Percentiles rank a stretch among this genome's conserved stretches.
Conservation (phyloP, 1,140 invertebrate genomes). For the Eufriesea mexicana region DNA sequence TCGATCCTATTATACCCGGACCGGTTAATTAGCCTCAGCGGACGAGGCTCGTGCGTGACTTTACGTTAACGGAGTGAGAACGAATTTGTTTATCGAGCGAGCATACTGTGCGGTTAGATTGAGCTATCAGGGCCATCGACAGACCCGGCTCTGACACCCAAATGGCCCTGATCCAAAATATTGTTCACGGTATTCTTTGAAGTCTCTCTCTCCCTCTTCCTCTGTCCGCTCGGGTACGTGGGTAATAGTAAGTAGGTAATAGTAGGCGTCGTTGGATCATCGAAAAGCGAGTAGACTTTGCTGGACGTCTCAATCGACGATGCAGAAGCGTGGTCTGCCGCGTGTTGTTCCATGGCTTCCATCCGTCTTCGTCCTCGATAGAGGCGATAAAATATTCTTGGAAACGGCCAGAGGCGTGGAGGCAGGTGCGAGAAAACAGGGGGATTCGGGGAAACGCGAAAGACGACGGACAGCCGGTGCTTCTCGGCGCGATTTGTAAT, state of each 20-base stretch:
- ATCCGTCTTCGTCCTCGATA: no score
- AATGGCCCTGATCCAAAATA: slow-evolving; percentile 15
- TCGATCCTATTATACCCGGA: not conserved
- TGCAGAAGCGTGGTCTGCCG: no score
- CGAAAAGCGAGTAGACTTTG: not conserved
- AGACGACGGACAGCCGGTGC: not conserved
- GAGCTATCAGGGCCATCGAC: not conserved
- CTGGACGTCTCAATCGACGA: not conserved
- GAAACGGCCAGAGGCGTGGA: no score
- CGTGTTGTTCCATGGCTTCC: no score
- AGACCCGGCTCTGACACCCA: not conserved
- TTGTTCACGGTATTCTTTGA: not conserved
- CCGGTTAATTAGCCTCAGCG: slow-evolving; percentile 20
- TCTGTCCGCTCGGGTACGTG: no score
- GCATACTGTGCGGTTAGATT: not conserved
- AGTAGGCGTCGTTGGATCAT: not conserved
- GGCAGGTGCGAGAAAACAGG: no score
- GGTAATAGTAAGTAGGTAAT: no score
- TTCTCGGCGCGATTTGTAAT: not conserved
- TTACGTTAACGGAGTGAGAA: not conserved
- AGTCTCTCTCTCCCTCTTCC: not conserved
- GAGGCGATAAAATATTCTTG: no score
- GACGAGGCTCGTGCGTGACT: no score
- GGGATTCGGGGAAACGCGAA: no score
- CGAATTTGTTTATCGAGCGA: not conserved